Evolutionary conservation across 2,888 invertebrate species (phyloP).

Genomic region (Antheraea yamamai): DNA sequence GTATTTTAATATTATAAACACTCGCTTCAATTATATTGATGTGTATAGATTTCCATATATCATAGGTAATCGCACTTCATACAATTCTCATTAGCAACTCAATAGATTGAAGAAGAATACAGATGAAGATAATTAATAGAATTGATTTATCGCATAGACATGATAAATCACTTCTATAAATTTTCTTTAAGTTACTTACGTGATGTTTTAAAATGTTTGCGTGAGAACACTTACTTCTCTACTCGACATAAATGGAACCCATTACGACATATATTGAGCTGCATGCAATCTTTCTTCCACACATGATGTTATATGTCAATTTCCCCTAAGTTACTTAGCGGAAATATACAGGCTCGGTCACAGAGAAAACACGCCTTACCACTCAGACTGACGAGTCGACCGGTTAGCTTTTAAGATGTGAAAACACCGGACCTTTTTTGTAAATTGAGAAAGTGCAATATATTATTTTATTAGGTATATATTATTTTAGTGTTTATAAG

Average conservation of each 20-base stretch:
- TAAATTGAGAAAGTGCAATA: background rate
- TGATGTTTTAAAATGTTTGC: background rate
- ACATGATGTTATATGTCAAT: conserved; percentile 21
- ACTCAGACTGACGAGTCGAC: conserved; percentile 23
- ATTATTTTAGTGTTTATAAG: too few relatives aligned
- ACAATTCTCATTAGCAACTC: too few relatives aligned
- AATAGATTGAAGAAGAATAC: too few relatives aligned
- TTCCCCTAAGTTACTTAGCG: conserved; percentile 34
- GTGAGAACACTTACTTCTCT: background rate
- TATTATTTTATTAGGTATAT: background rate
- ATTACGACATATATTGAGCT: background rate
- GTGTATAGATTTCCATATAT: too few relatives aligned
- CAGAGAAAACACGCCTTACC: conserved; percentile 32
- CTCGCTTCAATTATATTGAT: too few relatives aligned
- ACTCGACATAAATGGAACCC: background rate
- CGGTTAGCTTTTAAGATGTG: conserved; percentile 11
- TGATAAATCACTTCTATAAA: too few relatives aligned
- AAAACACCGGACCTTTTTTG: background rate
- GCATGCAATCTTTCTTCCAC: background rate
- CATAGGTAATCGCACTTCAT: too few relatives aligned
- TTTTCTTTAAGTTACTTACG: background rate
- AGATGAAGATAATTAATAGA: too few relatives aligned
- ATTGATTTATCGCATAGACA: too few relatives aligned
- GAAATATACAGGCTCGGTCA: conserved; percentile 43
- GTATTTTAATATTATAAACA: too few relatives aligned